These are phyloP conservation scores for Metopia argyrocephala DNA, from an alignment of 2,888 invertebrate species.

Conservation along the genomic window DNA sequence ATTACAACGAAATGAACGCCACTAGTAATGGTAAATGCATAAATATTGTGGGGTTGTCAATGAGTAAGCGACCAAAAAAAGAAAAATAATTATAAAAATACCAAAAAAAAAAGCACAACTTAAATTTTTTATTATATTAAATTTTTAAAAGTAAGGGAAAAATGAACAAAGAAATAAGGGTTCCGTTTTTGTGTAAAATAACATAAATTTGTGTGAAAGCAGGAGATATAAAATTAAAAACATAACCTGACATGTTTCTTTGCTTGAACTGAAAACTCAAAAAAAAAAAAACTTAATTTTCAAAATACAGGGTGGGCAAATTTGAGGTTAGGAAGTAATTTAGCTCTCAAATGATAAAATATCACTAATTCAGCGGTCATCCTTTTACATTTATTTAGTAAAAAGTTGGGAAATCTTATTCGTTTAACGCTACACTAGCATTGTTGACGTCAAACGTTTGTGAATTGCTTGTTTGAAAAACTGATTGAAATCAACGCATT, in stretches of 20 bases:
- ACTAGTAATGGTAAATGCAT: slow-evolving; percentile 60
- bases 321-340: too few species aligned
- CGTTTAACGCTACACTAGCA: too few species aligned
- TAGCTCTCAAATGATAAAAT: background rate
- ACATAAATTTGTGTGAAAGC: background rate
- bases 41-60: slow-evolving; percentile 58
- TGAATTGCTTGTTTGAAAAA: too few species aligned
- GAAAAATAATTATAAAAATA: slow-evolving; percentile 35
- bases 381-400: too few species aligned
- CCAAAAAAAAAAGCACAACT: slow-evolving; percentile 17
- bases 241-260: slow-evolving; percentile 32
- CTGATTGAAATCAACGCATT: too few species aligned
- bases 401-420: too few species aligned
- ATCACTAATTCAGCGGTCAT: too few species aligned
- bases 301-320: too few species aligned
- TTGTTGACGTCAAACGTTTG: too few species aligned
- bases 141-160: background rate
- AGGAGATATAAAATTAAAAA: slow-evolving; percentile 23
- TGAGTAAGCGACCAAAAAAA: slow-evolving; percentile 36
- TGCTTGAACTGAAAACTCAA: slow-evolving; percentile 27
- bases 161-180: slow-evolving; percentile 40
- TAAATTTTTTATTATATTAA: slow-evolving; percentile 34
- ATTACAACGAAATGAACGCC: slow-evolving; percentile 40
- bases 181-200: slow-evolving; percentile 10
- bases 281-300: background rate